Base-by-base conservation (phyloP, 2,113 vertebrate genomes). In the Anser brachyrhynchus region DNA sequence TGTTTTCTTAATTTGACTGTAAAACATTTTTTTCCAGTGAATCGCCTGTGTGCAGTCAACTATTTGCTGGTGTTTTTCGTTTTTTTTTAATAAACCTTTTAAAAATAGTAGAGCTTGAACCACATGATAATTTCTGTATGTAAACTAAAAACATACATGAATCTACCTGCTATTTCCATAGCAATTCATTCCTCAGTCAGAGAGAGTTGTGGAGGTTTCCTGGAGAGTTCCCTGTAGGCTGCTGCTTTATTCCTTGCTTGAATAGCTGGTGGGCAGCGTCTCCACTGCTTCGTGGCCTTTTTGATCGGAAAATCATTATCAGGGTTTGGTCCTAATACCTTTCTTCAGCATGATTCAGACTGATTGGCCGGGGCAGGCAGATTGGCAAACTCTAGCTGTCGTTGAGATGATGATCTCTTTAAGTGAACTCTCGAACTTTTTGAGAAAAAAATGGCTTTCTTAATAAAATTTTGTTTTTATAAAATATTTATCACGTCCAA, bases 391-490 rank as follows among this genome's bases (percentile, higher is more conserved):
- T 77, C 15, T 18, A 49, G 59, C 65, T 78, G 69, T 61, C 43
- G 28, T 22, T 78, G 82, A 74, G 69, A 81, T 62, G 65, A 31
- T 70, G 26, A 37, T 72, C 35, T 55, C 70, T 82, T 84, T 28
- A 70, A 72, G 52, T 89, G 77, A 92, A 89, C 79, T 87, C 92
- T 57, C 46, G 66, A 93, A 89, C 87, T 69, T 82, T 4, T 23
- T 14, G 65, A 70, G 54, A 69, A 91, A 49, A 28, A 31, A 35
- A 12, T 5, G 58, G 44, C 28, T 86, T 79, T 85, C 70, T 9
- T 77, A 77, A n/a, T 9, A 70, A 64, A 39, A 52, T 4, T 1
- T 58, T 49, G 46, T 49, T 78, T 92, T 64, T 57, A 22, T 66
- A n/a, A 72, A 81, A n/a, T 67, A 39, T 37, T 88, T 70, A 7